Evolutionary conservation across 2,113 vertebrate genomes (phyloP), one percentile per base, ranked within the genome.

Genomic region (Octodon degus): DNA sequence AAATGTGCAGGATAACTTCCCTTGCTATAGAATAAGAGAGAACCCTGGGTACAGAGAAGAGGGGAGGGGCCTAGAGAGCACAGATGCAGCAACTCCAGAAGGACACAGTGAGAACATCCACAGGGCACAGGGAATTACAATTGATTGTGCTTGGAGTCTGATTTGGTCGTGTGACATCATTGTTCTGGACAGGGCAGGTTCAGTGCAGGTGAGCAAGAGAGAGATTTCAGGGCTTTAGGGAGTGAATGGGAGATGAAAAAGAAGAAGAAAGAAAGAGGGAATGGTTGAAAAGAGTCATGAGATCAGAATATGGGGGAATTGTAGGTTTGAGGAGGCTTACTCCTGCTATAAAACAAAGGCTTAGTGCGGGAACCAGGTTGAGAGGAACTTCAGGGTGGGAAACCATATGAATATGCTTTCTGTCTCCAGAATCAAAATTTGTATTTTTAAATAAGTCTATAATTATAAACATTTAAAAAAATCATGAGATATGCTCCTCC

Each of bases 101-200:
- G 50, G 67, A 17, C 0, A 0, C 55, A 37, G 83, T 16, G 4
- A 72, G 77, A 22, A 32, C 1, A 0, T 20, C 30, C 34, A 12
- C 22, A 0, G 12, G 19, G 43, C 1, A 2, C 8, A 3, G 47
- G 43, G 81, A 40, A 27, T 67, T 19, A 10, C 4, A 32, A 32
- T 12, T 0, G 0, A 14, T 5, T 1, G 11, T 16, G 7, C 25
- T 32, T 34, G 4, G 1, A 24, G 12, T 40, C 34, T 37, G n/a
- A 3, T 60, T 37, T 77, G 55, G 72, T 5, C 16, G 19, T 0
- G 0, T 58, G 81, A 70, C 43, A 77, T 40, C 43, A 25, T 14
- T 22, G 65, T 10, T 80, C 50, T 82, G 16, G 27, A 11, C 1
- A 62, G 24, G 16, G 14, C 2, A 1, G 74, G 32, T 25, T 50